Conservation (phyloP, 2,113 vertebrate genomes). For the Aphyosemion australe region DNA sequence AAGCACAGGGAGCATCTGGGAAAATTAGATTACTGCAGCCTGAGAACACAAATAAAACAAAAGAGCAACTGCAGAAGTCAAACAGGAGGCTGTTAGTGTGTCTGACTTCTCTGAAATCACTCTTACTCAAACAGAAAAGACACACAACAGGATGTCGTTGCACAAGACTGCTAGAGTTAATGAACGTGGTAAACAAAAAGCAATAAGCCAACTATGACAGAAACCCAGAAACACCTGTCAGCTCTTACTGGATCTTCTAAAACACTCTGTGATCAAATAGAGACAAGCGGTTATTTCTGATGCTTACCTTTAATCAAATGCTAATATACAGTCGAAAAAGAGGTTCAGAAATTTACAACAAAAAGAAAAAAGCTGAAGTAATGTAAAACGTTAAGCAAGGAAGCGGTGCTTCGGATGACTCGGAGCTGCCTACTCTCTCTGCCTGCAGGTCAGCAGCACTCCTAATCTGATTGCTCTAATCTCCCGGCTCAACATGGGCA, state of each 20-base stretch:
- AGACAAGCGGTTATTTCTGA: neutral
- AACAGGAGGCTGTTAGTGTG: slow-evolving; percentile 36
- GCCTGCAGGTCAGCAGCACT: slow-evolving; percentile 74
- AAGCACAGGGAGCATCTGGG: slow-evolving; percentile 26
- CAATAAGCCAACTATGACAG: neutral
- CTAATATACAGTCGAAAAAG: slow-evolving; percentile 39
- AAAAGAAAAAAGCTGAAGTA: slow-evolving; percentile 22
- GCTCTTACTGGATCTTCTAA: slow-evolving; percentile 7
- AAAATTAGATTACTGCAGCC: slow-evolving; percentile 45
- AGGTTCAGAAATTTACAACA: slow-evolving; percentile 14
- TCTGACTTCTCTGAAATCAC: slow-evolving; percentile 33
- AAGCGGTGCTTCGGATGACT: slow-evolving; percentile 39
- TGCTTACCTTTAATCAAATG: slow-evolving; percentile 65
- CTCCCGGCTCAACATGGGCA: slow-evolving; percentile 82
- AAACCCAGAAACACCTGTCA: slow-evolving; percentile 8
- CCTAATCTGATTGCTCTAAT: slow-evolving; percentile 96
- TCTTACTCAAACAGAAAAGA: slow-evolving; percentile 45
- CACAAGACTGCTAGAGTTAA: neutral
- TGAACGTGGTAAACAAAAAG: neutral
- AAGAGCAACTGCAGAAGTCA: slow-evolving; percentile 7
- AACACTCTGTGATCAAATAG: neutral
- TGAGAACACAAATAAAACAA: slow-evolving; percentile 37
- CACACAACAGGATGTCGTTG: slow-evolving; percentile 18
- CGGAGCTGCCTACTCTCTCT: slow-evolving; percentile 43
- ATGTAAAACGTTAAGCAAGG: slow-evolving; percentile 39